Conservation (phyloP, 2,113 vertebrate genomes). For the Oplegnathus fasciatus region DNA sequence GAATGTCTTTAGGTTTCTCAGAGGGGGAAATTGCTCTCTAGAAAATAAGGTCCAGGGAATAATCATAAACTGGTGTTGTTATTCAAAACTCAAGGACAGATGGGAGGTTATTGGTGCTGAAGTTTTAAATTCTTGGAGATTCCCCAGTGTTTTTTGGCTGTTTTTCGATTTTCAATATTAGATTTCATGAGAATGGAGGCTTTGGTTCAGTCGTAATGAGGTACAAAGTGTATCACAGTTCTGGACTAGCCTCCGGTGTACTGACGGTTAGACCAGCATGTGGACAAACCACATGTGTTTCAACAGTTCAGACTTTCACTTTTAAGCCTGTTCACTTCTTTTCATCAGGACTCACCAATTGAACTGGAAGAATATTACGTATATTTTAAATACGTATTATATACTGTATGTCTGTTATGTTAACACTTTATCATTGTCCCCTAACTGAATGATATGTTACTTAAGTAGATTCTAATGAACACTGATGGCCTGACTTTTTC, state of each 20-base stretch:
- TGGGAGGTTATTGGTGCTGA: background rate
- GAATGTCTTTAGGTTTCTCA: background rate
- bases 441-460: too few species aligned
- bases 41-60: conserved; percentile 3
- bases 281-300: background rate
- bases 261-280: background rate
- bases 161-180: background rate
- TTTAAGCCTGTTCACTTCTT: background rate
- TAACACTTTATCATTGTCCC: too few species aligned
- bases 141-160: background rate
- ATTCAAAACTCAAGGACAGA: conserved; percentile 15
- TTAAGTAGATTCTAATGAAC: too few species aligned
- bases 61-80: background rate
- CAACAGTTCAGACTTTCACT: background rate
- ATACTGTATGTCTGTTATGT: too few species aligned
- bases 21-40: background rate
- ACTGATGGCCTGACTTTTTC: too few species aligned
- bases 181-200: background rate
- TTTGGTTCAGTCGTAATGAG: background rate
- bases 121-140: background rate
- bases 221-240: background rate
- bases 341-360: too few species aligned
- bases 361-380: too few species aligned
- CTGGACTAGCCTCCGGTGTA: background rate
- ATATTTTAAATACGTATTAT: too few species aligned